Conservation (phyloP, 2,797 vertebrate genomes). For the Pogonophryne albipinna region DNA sequence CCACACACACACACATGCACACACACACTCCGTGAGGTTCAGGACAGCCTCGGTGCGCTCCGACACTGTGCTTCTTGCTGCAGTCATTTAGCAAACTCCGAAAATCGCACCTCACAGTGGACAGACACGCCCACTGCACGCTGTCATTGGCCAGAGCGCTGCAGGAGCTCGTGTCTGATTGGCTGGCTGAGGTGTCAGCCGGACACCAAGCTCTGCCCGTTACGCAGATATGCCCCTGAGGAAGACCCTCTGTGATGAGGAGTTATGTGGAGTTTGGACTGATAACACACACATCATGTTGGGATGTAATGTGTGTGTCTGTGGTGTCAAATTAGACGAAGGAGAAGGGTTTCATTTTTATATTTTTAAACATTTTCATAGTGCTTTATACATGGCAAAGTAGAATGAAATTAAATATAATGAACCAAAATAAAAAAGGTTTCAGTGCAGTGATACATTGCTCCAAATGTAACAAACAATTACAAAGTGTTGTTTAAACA, state of each 20-base stretch:
- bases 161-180: constrained; percentile 61
- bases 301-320: not conserved
- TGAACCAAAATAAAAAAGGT: not conserved
- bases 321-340: not conserved
- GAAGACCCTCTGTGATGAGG: constrained; percentile 19
- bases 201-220: constrained; percentile 29
- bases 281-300: not conserved
- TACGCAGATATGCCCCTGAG: not conserved
- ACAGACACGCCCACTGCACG: constrained; percentile 78
- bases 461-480: not conserved
- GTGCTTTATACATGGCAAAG: not conserved
- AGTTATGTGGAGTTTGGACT: constrained; percentile 42
- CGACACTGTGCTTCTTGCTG: constrained; percentile 90
- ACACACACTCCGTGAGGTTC: constrained; percentile 17
- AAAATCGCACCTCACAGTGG: constrained; percentile 80
- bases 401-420: not conserved
- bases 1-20: constrained; percentile 25
- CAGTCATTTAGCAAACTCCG: constrained; percentile 98
- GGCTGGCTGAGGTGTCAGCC: constrained; percentile 62
- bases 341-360: not conserved
- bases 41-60: constrained; percentile 74
- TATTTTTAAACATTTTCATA: not conserved
- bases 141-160: constrained; percentile 73
- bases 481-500: too few species aligned
- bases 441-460: not conserved